These are phyloP conservation scores for Dasypogon diadema DNA, from an alignment of 2,888 invertebrate genomes.

Conservation along the genomic window DNA sequence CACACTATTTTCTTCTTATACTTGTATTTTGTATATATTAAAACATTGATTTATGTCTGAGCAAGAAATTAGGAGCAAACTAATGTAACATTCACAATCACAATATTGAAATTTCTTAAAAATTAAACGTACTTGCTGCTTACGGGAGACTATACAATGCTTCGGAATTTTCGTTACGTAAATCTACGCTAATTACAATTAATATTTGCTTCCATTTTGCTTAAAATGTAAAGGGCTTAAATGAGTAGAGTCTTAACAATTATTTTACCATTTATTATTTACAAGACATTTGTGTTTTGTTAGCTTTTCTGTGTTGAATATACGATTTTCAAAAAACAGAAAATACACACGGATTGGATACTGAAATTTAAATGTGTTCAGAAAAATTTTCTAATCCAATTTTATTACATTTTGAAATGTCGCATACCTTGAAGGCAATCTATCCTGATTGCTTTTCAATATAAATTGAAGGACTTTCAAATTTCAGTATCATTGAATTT, in stretches of 20 bases:
- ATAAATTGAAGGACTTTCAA: no score
- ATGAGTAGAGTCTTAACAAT: no score
- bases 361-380: no score
- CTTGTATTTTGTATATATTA: constrained; percentile 45
- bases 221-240: no score
- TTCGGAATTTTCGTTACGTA: background rate
- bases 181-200: constrained; percentile 2
- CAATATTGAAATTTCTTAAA: constrained; percentile 48
- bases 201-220: background rate
- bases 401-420: no score
- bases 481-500: no score
- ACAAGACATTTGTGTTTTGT: background rate
- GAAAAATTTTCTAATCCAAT: no score
- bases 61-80: constrained; percentile 38
- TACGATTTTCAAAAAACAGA: no score
- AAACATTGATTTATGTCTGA: constrained; percentile 46
- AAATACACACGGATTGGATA: no score
- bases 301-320: background rate
- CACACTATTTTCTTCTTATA: constrained; percentile 6
- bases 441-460: no score
- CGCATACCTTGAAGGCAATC: no score
- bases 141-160: background rate
- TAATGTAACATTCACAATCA: constrained; percentile 48
- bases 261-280: no score
- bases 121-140: constrained; percentile 33